Conservation (phyloP, 2,888 invertebrate species). For the Mesorhabditis sp. region DNA sequence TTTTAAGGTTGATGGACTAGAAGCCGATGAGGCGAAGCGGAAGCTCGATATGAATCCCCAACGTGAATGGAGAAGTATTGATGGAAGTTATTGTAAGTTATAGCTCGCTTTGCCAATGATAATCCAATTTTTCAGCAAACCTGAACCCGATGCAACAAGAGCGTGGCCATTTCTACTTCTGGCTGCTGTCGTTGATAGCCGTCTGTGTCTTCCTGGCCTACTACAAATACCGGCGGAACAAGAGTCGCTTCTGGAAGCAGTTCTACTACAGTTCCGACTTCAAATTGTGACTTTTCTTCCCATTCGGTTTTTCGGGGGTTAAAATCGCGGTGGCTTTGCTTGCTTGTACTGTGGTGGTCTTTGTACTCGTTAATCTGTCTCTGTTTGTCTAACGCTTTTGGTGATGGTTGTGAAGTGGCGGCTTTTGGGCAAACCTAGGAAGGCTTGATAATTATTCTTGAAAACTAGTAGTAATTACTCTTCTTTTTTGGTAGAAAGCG, state of each 20-base stretch:
- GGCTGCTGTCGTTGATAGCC: conserved; percentile 37
- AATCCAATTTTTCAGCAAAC: neutral
- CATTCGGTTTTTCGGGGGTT: too few relatives aligned
- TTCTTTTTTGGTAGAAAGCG: too few relatives aligned
- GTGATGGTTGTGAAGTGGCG: too few relatives aligned
- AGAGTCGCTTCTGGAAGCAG: conserved; percentile 56
- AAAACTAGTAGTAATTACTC: too few relatives aligned
- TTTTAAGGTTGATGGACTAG: conserved; percentile 46
- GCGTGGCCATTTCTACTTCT: conserved; percentile 26
- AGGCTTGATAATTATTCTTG: too few relatives aligned
- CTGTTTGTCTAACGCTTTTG: too few relatives aligned
- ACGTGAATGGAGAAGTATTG: conserved; percentile 41
- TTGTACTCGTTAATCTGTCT: too few relatives aligned
- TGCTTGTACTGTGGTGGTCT: too few relatives aligned
- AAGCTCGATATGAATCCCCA: conserved; percentile 42
- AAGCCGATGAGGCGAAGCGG: conserved; percentile 43
- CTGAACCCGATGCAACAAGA: neutral
- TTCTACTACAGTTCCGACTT: conserved; percentile 57
- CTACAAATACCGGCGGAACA: conserved; percentile 52
- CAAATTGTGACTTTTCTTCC: conserved; percentile 49
- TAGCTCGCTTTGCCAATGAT: neutral
- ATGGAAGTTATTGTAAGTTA: conserved; percentile 19
- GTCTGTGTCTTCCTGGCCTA: conserved; percentile 41
- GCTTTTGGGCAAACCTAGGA: too few relatives aligned
- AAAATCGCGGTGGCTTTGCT: too few relatives aligned